Evolutionary conservation across 2,797 vertebrate species (phyloP), one percentile per base, ranked within the genome.

Genomic region (Gymnoscopelus braueri): DNA sequence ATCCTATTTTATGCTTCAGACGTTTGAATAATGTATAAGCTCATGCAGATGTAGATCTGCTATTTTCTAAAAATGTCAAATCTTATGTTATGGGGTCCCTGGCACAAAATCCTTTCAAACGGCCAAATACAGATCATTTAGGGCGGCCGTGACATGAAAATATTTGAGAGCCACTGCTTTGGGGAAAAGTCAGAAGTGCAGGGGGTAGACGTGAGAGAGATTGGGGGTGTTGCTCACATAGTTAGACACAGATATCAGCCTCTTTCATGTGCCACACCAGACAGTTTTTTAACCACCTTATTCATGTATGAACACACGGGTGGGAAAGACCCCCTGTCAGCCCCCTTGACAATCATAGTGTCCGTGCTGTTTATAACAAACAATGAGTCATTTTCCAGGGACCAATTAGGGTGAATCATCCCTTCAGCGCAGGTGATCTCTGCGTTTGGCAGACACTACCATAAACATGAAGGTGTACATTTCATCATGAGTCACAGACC

Each of bases 311-410:
- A 80, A 74, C 69, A 23, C 55, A 74, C 12, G 10, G 76, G 86
- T 75, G 14, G 76, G 87, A 76, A 80, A 82, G 84, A 60, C 66
- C 82, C 82, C 74, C 13, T 24, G 29, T 19, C 71, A 77, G 39
- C 65, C 53, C 73, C 44, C 29, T 7, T 50, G 51, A 60, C 65
- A 69, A 77, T 65, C 24, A 53, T 14, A 59, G 59, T 39, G 63
- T 67, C 56, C 53, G 44, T 63, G 51, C 15, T 84, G 81, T 88
- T 84, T 84, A 85, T 75, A 76, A 72, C 67, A 80, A 89, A 88
- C 80, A 87, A 63, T 88, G 86, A 90, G 76, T 89, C 80, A 87
- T 83, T 84, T 85, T 87, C 69, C 76, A 78, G 32, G 66, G 63
- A 47, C 65, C 57, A 26, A 60, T 82, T 77, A 68, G 44, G 44